Base-by-base conservation (phyloP, 2,797 vertebrate genomes). In the Glyptemys insculpta region DNA sequence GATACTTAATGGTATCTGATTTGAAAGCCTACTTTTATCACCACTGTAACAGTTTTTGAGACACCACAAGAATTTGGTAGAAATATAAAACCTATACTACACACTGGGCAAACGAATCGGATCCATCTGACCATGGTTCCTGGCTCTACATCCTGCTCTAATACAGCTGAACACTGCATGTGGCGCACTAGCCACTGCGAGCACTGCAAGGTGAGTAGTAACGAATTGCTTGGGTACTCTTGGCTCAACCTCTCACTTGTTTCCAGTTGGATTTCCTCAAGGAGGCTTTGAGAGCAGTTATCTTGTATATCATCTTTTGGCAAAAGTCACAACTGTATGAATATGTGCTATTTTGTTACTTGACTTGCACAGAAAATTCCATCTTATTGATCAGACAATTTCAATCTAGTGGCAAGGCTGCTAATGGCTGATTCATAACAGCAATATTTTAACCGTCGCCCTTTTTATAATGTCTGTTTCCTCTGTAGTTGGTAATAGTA, bases 371-470 rank as follows among this genome's bases (percentile, higher is more conserved):
- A 81, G 85, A 91, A 93, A 95, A 50, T 84, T 80, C 72, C 21
- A 2, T 81, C 92, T 89, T 87, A 88, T 95, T 81, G 94, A 93
- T 93, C 86, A 1, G 14, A 23, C n/a, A 50, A 62, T 93, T 90
- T 74, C 76, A 81, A 85, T 79, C 92, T 95, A 91, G 52, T 59
- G 74, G 50, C 85, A 79, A 79, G 85, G 68, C 92, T 93, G 90
- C 87, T 94, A 74, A 94, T 83, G 89, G 85, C 89, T n/a, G 5
- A 86, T 88, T 76, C 6, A 6, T 25, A 81, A 6, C 74, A 81
- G 86, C 85, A 44, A 16, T 65, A 44, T 76, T 97, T 96, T 93
- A 97, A 96, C 94, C 87, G 95, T 91, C 68, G 50, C 14, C 1
- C 86, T 95, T 82, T 76, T 50, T 59, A 44, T 31, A 78, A 34